These are phyloP conservation scores for Operophtera brumata DNA, from an alignment of 2,888 invertebrate genomes.

Conservation along the genomic window DNA sequence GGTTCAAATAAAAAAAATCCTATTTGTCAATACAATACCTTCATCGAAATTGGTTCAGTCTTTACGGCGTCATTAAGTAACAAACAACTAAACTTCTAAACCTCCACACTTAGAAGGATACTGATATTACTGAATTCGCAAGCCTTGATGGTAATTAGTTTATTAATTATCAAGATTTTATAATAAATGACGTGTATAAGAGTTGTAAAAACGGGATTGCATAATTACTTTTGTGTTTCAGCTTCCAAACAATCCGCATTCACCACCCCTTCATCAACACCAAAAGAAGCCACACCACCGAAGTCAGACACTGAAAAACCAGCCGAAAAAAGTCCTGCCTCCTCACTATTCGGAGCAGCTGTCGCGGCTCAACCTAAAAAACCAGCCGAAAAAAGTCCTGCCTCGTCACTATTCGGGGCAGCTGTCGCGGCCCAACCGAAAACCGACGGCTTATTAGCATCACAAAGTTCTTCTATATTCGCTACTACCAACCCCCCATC, in stretches of 20 bases:
- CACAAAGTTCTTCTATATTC: slow-evolving; percentile 30
- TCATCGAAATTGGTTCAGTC: too few relatives aligned
- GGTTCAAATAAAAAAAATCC: too few relatives aligned
- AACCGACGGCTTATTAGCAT: slow-evolving; percentile 31
- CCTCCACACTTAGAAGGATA: too few relatives aligned
- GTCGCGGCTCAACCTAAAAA: slow-evolving; percentile 36
- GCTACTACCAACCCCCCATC: slow-evolving; percentile 25
- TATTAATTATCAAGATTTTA: too few relatives aligned
- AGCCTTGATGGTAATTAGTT: too few relatives aligned
- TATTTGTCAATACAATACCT: too few relatives aligned
- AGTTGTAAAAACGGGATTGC: too few relatives aligned
- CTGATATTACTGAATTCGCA: too few relatives aligned
- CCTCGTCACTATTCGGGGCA: slow-evolving; percentile 53
- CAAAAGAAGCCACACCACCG: slow-evolving; percentile 25
- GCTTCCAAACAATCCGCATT: slow-evolving; percentile 40
- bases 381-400: slow-evolving; percentile 30
- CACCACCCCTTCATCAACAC: slow-evolving; percentile 25
- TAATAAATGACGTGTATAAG: too few relatives aligned
- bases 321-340: slow-evolving; percentile 34
- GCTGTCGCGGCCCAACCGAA: slow-evolving; percentile 41
- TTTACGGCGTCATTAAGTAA: too few relatives aligned
- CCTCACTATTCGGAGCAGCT: slow-evolving; percentile 54
- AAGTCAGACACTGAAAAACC: slow-evolving; percentile 27
- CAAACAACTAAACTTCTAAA: too few relatives aligned
- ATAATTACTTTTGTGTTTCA: slow-evolving; percentile 41